These are phyloP conservation scores for Drosophila mojavensis DNA, from an alignment of 1,140 invertebrate species.

Conservation along the genomic window DNA sequence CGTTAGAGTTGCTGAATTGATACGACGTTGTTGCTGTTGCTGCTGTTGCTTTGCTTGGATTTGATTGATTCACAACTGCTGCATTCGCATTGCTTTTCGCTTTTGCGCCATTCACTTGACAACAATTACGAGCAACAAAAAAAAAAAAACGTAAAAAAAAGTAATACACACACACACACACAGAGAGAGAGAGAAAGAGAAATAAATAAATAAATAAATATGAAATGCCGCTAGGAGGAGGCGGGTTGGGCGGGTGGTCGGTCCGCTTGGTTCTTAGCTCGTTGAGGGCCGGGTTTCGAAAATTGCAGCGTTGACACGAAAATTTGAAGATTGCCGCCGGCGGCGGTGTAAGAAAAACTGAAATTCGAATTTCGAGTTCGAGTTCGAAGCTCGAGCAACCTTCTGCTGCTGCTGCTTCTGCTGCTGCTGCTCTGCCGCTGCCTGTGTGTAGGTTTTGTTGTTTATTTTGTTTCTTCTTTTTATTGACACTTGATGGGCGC, in stretches of 20 bases:
- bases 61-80: constrained; percentile 34
- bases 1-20: constrained; percentile 13
- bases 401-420: constrained; percentile 34
- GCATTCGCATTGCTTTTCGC: constrained; percentile 13
- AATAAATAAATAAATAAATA: constrained; percentile 7
- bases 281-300: constrained; percentile 11
- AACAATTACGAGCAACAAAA: constrained; percentile 21
- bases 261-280: neutral
- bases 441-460: neutral
- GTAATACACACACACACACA: constrained; percentile 1
- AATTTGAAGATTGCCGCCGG: constrained; percentile 43
- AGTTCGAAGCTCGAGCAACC: constrained; percentile 36
- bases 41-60: constrained; percentile 7
- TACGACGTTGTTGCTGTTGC: constrained; percentile 13
- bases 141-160: constrained; percentile 10
- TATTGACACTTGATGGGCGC: constrained; percentile 47
- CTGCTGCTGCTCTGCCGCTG: neutral
- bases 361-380: constrained; percentile 28
- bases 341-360: constrained; percentile 26
- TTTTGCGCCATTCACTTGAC: constrained; percentile 40
- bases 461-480: constrained; percentile 24
- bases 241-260: neutral
- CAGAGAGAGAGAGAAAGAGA: neutral
- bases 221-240: constrained; percentile 28
- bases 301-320: constrained; percentile 37